Base-by-base conservation (phyloP, 2,797 vertebrate genomes). In the Etheostoma perlongum region DNA sequence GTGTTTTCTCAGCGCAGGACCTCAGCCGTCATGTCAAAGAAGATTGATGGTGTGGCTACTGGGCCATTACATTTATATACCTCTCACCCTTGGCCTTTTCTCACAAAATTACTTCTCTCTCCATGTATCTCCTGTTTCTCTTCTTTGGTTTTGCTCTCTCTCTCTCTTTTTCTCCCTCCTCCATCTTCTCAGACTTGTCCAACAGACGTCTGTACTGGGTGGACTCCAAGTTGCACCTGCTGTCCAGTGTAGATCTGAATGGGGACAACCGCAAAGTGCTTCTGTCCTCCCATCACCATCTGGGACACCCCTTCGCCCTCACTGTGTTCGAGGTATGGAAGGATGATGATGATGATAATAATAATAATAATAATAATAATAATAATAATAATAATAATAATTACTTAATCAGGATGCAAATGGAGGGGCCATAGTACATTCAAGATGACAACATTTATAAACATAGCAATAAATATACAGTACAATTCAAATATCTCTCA, bases 151-250 rank as follows among this genome's bases (percentile, higher is more conserved):
- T 74, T 76, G 30, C 62, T 70, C 65, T 42, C 16, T 23, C 12
- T 44, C 14, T 15, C 42, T 57, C 10, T 64, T 40, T 71, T 18
- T 36, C 30, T 72, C 23, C 57, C 13, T 14, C 48, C 46, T 76
- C 58, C 67, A 12, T 74, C 44, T 70, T 74, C 36, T 76, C 93
- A 99, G 98, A 99, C 93, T 91, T 99, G 92, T 95, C 97, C 88
- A 98, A 95, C 93, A 96, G 96, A 83, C 97, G 97, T 87, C 93
- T 99, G n/a, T 99, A 99, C 90, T 99, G 98, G 98, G 97, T 99
- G 60, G 98, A 99, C 92, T 99, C 98, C 80, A 99, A 99, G 92
- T 91, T 99, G 85, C 98, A 99, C 92, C 93, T 97, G 47, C 96
- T 99, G 72, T 99, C 98, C 85, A 98, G 97, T 65, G 96, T 99